Base-by-base conservation (phyloP, 1,140 invertebrate genomes). In the Arctopsyche grandis region DNA sequence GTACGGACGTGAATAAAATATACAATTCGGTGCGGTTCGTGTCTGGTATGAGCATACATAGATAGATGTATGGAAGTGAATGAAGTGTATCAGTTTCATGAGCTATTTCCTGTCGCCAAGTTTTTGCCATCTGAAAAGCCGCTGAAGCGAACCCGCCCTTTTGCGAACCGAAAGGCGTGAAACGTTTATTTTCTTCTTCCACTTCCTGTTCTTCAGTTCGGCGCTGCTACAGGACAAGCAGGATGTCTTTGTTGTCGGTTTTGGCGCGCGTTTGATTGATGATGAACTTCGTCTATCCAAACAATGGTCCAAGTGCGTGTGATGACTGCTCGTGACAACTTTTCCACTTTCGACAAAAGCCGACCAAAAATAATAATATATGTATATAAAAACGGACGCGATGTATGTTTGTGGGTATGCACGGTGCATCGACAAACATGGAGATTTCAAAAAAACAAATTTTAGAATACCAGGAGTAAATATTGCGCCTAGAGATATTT, bases 221-320 rank as follows among this genome's bases (percentile, higher is more conserved):
- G 1, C 14, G 7, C 19, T 60, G 9, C 29, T 7, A 7, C 29
- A 38, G 29, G 29, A 38, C 29, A 7, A 38, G 7, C 29, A 38
- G 16, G 71, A 77, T 77, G 75, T 78, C 81, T 79, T 60, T 79
- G 81, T 82, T 79, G 81, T 79, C 75, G 44, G 26, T 21, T 44
- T 74, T 66, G 52, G 74, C 56, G 78, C 69, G 78, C 75, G 58
- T 77, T 78, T 82, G 81, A 82, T 82, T 82, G 81, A 82, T 82
- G 81, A 82, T 70, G 44, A 78, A 77, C 46, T 76, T 79, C 48
- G 66, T 74, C 80, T 26, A 19, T 26, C 12, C 74, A 76, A 63
- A 63, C 56, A 76, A 63, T 63, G 56, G 58, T n/a, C 7, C 1
- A n/a, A 46, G 24, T 46, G 43, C 24, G 69, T 66, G 63, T 66